Base-by-base conservation (phyloP, 92 coral and sea anemone species). In the Desmophyllum pertusum region DNA sequence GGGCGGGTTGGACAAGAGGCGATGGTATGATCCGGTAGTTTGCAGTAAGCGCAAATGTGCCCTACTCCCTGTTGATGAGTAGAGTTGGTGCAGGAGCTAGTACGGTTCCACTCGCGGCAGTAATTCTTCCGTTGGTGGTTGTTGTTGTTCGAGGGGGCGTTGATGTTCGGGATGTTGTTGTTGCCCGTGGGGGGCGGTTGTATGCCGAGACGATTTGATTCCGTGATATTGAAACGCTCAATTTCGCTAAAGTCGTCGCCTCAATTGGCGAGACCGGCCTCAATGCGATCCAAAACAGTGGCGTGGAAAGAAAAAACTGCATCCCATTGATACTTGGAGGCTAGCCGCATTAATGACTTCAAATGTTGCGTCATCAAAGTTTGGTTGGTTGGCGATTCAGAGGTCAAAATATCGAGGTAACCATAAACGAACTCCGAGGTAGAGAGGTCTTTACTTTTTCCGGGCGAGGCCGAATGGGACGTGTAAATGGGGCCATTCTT, bases 231-330 rank as follows among this genome's bases (percentile, higher is more conserved):
- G 17, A 48, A 75, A 6, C 66, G 64, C 15, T 75, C 41, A 3
- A 17, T 75, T 35, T 50, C 64, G 10, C 75, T 70, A 53, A 70
- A 70, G 30, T 39, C 35, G 59, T 21, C 59, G 77, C 77, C 39
- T 59, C 77, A 72, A 21, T 3, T 10, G 21, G 77, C 77, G 21
- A 72, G 77, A 27, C 77, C 55, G 30, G 52, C n/a, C 9, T 70
- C 61, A 3, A 74, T 74, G 13, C 78, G 78, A 14, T 74, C 63
- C 63, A 39, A 42, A 38, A 74, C 63, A 27, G 78, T 42, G 6
- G 64, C 41, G 13, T 74, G 63, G 30, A 74, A 74, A 0, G 40
- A 72, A 5, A 72, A n/a, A 0, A 72, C 59, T 1, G 77, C 57
- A 27, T 42, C 27, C 77, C 77, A 42, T 3, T 41, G 30, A 9